phyloP scores from a whole-genome alignment of 2,113 vertebrate genomes.

The Centropus bengalensis region DNA sequence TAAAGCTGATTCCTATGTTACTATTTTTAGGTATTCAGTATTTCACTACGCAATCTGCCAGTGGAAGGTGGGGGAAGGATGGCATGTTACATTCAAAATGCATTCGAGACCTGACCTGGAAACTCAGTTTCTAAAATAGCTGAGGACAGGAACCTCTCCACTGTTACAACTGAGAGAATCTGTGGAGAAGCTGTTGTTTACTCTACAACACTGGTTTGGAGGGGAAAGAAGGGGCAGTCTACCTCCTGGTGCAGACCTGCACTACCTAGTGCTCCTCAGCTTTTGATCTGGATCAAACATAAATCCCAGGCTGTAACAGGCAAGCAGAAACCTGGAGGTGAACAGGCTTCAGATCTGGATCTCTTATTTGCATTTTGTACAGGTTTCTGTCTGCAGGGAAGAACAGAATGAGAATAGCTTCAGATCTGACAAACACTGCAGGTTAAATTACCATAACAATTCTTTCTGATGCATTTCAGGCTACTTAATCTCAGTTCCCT shows the following conservation, averaged over 20 bases:
- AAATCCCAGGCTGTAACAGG: not conserved
- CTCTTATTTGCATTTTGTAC: not conserved
- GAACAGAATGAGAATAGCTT: not conserved
- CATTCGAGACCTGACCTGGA: not conserved
- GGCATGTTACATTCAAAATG: not conserved
- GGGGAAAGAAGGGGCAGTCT: not conserved
- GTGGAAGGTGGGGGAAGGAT: not conserved
- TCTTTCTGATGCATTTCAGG: not conserved
- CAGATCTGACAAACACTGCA: not conserved
- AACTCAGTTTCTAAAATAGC: not conserved
- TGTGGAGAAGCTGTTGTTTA: not conserved
- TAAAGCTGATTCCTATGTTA: not conserved
- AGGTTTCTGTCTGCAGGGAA: not conserved
- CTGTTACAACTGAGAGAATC: not conserved
- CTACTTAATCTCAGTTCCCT: not conserved
- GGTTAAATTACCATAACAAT: not conserved
- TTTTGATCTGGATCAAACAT: not conserved
- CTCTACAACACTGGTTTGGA: rapidly evolving
- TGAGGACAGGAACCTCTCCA: not conserved
- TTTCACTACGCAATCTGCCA: not conserved
- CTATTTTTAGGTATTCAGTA: not conserved
- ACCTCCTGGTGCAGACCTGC: not conserved
- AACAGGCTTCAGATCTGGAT: not conserved
- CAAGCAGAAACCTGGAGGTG: not conserved
- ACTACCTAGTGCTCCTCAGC: not conserved